A percentile compares a stretch with the other conserved stretches of the same genome.
Conservation (phyloP, 2,113 vertebrate species). For the Coptodon bakossiorum region DNA sequence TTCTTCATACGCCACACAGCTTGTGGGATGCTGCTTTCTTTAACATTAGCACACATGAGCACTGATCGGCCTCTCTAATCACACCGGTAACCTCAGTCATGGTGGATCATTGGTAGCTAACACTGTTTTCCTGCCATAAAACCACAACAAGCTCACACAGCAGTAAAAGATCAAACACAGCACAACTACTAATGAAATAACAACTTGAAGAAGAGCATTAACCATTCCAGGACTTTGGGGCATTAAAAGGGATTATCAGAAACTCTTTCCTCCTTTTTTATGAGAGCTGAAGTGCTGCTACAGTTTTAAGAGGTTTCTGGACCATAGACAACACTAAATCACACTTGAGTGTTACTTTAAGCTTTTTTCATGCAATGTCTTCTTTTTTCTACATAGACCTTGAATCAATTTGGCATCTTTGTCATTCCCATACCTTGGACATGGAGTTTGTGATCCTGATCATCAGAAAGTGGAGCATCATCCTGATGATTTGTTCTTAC, state of each 20-base stretch:
- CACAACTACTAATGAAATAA: background rate
- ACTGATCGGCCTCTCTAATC: background rate
- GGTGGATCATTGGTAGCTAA: background rate
- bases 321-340: background rate
- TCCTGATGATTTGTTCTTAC: background rate
- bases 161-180: background rate
- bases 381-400: background rate
- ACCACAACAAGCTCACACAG: background rate
- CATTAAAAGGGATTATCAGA: background rate
- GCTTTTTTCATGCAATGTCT: background rate
- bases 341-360: background rate
- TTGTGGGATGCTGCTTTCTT: background rate
- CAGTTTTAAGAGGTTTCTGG: background rate
- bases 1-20: fast-evolving
- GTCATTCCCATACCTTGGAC: background rate
- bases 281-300: background rate
- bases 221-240: background rate
- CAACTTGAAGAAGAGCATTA: background rate
- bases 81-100: fast-evolving
- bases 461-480: background rate
- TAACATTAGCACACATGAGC: background rate
- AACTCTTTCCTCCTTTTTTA: background rate
- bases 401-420: background rate
- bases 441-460: background rate
- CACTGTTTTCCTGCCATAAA: background rate